A percentile compares a stretch with the other conserved stretches of the same genome.
These are phyloP conservation scores for Taeniopygia guttata DNA, from an alignment of 2,797 vertebrate species.

Conservation along the genomic window DNA sequence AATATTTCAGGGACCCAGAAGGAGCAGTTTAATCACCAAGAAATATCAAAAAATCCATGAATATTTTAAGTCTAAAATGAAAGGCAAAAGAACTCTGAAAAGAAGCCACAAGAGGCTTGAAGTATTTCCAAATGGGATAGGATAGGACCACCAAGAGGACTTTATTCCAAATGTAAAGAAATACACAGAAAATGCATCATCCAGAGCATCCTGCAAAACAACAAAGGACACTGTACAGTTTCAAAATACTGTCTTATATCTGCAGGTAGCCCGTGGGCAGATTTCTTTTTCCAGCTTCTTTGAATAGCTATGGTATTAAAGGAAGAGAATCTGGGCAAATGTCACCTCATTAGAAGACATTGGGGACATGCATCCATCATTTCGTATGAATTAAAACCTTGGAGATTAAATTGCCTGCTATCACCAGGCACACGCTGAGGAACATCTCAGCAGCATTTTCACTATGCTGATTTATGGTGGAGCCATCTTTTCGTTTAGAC, in stretches of 20 bases:
- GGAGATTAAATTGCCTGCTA: background rate
- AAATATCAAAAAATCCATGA: background rate
- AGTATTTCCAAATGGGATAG: background rate
- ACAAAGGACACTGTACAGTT: background rate
- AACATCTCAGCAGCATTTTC: background rate
- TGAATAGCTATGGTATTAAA: background rate
- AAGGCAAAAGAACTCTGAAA: background rate
- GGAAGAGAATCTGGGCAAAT: background rate
- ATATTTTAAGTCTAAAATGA: background rate
- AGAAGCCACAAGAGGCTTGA: background rate
- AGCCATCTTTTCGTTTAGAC: background rate
- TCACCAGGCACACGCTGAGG: background rate
- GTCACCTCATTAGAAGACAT: conserved; percentile 22
- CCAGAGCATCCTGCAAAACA: background rate
- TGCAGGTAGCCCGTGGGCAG: background rate
- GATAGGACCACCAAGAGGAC: background rate
- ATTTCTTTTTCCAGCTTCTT: background rate
- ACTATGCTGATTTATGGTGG: background rate
- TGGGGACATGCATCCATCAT: background rate
- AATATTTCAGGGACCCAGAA: background rate
- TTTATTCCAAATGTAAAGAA: background rate
- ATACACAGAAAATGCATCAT: background rate
- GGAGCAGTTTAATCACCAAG: background rate
- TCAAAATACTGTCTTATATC: background rate
- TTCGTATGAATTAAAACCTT: conserved; percentile 11